Evolutionary conservation across 2,888 invertebrate species (phyloP), one percentile per base, ranked within the genome.

Genomic region (Heliconius charithonia): DNA sequence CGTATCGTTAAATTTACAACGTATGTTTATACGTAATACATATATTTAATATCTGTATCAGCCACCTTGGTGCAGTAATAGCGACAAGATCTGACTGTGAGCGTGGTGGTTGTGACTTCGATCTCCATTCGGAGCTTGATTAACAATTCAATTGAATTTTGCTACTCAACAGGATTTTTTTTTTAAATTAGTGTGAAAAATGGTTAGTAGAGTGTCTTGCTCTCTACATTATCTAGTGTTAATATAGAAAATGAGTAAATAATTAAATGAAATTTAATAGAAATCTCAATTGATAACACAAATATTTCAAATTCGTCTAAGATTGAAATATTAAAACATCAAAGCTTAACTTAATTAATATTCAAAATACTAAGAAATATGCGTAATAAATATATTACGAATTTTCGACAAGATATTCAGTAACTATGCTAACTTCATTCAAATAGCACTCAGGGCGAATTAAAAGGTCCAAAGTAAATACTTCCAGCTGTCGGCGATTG

Each of bases 401-500:
- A 37, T 19, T 41, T 19, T 12, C 25, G 27, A 27, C 25, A 63
- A 6, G 27, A 63, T 37, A 62, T 74, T 13, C 27, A 27, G 0
- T 63, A 62, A 74, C 25, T 74, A 25, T 12, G 25, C 27, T 27
- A 63, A 62, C 27, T 74, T 37, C 27, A 63, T 41, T 45, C 41
- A 63, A 62, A 74, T 37, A 74, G 37, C 25, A 74, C n/a, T 63
- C 63, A 10, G 10, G 25, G 12, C 37, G 25, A 74, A 74, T 74
- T 41, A 74, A 63, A 74, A 63, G 74, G 41, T 62, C 41, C 63
- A 37, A 37, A 6, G 63, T 27, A 74, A 63, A 72, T 56, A 72
- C n/a, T 69, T 69, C 25, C 41, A 22, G 22, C 74, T 19, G 74
- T 62, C 41, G 22, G 13, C 72, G 63, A 74, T 63, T 63, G 63